Evolutionary conservation across 2,888 invertebrate species (phyloP).

Genomic region (Nyleta sp.): DNA sequence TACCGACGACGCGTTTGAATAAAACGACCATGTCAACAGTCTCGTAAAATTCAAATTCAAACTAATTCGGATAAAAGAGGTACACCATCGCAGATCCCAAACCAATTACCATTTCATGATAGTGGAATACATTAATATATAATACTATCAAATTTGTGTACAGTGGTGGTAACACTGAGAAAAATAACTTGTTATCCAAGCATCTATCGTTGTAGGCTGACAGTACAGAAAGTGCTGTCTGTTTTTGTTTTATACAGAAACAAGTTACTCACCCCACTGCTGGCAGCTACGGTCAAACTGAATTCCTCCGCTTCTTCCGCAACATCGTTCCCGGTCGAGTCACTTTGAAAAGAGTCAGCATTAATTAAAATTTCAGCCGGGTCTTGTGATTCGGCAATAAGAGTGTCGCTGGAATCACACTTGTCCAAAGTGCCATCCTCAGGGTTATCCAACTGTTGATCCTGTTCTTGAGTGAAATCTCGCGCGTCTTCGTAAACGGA

Average conservation of each 20-base stretch:
- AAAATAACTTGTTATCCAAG: no score
- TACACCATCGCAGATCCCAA: background rate
- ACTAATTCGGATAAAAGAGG: background rate
- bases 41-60: slow-evolving; percentile 30
- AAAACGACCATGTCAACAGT: background rate
- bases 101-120: slow-evolving; percentile 5
- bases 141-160: no score
- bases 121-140: background rate
- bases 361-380: slow-evolving; percentile 19
- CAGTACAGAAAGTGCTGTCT: no score
- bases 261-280: slow-evolving; percentile 39
- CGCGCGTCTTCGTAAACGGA: slow-evolving; percentile 74
- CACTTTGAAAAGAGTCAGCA: slow-evolving; percentile 33
- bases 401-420: slow-evolving; percentile 78
- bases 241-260: no score
- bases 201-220: no score
- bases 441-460: slow-evolving; percentile 7
- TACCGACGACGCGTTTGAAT: no score
- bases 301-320: slow-evolving; percentile 49
- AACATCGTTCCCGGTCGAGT: slow-evolving; percentile 7
- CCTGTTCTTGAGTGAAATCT: slow-evolving; percentile 64
- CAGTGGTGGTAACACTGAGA: no score
- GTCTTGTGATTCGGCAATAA: slow-evolving; percentile 75
- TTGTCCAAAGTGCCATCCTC: slow-evolving; percentile 73
- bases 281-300: slow-evolving; percentile 17